A percentile compares a stretch with the other conserved stretches of the same genome.
phyloP scores from a whole-genome alignment of 2,113 vertebrate species.

The Pelusios castaneus region DNA sequence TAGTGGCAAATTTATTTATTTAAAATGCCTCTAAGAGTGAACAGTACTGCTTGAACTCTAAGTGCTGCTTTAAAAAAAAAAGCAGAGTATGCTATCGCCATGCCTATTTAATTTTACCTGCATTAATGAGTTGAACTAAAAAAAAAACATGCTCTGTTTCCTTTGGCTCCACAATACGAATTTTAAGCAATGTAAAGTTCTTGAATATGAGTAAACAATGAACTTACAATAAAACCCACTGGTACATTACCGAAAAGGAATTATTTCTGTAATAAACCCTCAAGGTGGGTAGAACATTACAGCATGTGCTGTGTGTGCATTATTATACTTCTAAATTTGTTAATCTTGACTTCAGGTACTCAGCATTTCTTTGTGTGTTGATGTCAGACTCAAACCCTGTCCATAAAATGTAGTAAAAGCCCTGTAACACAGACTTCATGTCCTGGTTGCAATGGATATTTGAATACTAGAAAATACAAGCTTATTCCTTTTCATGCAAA shows the following conservation, averaged over 20 bases:
- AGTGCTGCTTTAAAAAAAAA: background rate
- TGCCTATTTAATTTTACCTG: background rate
- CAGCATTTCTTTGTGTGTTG: background rate
- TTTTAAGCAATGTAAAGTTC: background rate
- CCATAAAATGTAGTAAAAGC: background rate
- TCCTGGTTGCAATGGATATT: background rate
- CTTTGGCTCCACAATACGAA: background rate
- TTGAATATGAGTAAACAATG: background rate
- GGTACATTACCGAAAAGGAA: background rate
- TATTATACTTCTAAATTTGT: background rate
- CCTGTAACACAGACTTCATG: background rate
- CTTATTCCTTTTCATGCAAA: background rate
- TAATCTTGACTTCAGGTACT: background rate
- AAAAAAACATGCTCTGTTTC: background rate
- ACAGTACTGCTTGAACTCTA: background rate
- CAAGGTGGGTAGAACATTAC: background rate
- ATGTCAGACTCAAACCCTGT: background rate
- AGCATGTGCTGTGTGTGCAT: background rate
- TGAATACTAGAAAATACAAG: background rate
- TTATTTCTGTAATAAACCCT: background rate
- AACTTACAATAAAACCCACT: background rate
- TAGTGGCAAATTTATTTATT: background rate
- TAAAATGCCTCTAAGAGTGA: background rate
- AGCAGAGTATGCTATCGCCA: background rate
- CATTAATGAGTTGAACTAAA: background rate